phyloP scores from a whole-genome alignment of 1,140 invertebrate genomes.

The Camponotus vicinus region DNA sequence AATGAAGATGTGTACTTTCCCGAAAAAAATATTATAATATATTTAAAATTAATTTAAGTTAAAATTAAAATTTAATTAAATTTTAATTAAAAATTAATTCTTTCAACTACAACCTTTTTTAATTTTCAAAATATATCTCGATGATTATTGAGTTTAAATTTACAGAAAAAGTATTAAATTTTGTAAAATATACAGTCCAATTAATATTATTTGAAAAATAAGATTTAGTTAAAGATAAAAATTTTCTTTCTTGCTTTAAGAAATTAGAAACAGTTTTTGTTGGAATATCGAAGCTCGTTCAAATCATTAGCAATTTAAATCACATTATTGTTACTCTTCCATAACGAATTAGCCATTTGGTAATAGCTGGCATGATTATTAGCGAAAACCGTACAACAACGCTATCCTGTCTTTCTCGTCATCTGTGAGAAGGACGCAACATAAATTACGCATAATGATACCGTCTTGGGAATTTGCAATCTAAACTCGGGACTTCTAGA shows the following conservation, averaged over 20 bases:
- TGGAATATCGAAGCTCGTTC: slow-evolving; percentile 8
- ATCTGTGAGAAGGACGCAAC: slow-evolving; percentile 48
- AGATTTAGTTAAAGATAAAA: neutral
- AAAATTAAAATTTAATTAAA: no score
- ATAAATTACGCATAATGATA: slow-evolving; percentile 58
- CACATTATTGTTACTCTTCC: slow-evolving; percentile 48
- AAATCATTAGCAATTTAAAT: slow-evolving; percentile 55
- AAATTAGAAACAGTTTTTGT: neutral
- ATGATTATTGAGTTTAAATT: neutral
- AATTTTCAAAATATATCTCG: neutral
- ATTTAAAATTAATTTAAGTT: neutral
- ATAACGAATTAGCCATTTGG: slow-evolving; percentile 47
- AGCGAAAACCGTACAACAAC: slow-evolving; percentile 46
- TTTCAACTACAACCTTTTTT: neutral
- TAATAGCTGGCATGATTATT: slow-evolving; percentile 48
- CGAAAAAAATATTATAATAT: neutral
- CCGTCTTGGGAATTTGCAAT: slow-evolving; percentile 46
- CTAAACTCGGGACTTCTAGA: slow-evolving; percentile 21
- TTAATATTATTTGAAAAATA: neutral
- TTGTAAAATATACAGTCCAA: neutral
- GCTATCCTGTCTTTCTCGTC: slow-evolving; percentile 41
- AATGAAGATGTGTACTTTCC: neutral
- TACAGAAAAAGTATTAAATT: neutral
- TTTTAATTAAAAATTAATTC: no score
- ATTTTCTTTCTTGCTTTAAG: neutral